Evolutionary conservation across 2,888 invertebrate genomes (phyloP), one percentile per base, ranked within the genome.

Genomic region (Acanthococcus lagerstroemiae): DNA sequence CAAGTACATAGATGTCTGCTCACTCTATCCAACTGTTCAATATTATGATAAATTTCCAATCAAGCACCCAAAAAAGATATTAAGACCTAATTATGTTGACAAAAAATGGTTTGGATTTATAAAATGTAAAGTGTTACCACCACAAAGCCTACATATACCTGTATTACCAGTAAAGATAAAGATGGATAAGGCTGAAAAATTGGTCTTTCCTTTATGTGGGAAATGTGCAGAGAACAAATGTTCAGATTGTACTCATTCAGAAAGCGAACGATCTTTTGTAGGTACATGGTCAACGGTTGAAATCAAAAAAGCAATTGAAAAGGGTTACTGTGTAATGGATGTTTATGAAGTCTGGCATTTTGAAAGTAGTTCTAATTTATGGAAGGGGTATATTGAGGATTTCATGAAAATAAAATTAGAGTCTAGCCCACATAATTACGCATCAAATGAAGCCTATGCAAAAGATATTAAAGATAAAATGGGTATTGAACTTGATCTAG

Each of bases 21-120:
- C 66, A 66, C 60, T 71, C 45, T 71, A 71, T 66, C 70, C 71
- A 24, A 70, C 69, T 52, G 70, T 71, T 17, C 69, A 69, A 56
- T 70, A 54, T 68, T 70, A 67, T 65, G 69, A 69, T 68, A 58
- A 65, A 26, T 70, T 68, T 68, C 70, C 70, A 19, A 60, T 69
- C 30, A 69, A 68, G 26, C 69, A 71, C 57, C 70, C 70, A 56
- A 67, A 54, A 61, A 70, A 69, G 66, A 70, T 71, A 56, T 65
- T 60, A 25, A 68, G 67, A 50, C 70, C 69, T 55, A 25, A 45
- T 50, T 63, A 21, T 52, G 69, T 70, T 68, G 61, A 71, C 67
- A 17, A 48, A 48, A 48, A 48, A 9, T 48, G 48, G 48, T 48
- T 48, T 17, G 48, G 48, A n/a, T 6, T 48, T 9, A 48, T 48